phyloP scores from a whole-genome alignment of 2,113 vertebrate genomes.

The Anthoscopus minutus region DNA sequence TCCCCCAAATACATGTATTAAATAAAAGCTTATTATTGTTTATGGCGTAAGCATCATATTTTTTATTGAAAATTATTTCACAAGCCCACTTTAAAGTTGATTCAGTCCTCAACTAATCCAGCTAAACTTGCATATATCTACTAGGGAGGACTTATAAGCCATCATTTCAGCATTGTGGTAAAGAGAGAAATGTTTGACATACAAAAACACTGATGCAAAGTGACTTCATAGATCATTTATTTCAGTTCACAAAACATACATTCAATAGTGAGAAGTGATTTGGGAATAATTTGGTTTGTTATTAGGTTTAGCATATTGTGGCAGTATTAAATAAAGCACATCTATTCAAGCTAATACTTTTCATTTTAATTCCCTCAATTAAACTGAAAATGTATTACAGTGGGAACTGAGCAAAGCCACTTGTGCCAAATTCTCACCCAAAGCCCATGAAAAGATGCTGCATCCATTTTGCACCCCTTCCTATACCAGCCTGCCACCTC shows the following conservation, averaged over 20 bases:
- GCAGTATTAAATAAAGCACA: neutral
- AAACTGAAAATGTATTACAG: neutral
- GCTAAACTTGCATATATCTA: neutral
- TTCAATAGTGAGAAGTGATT: neutral
- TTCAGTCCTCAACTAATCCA: neutral
- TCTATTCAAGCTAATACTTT: neutral
- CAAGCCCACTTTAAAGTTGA: neutral
- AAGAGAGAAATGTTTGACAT: neutral
- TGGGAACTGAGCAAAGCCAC: neutral
- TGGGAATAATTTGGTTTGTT: conserved; percentile 1
- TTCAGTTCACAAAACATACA: neutral
- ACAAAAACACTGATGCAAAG: conserved; percentile 3
- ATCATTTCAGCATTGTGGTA: neutral
- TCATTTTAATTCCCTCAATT: neutral
- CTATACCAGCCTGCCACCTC: neutral
- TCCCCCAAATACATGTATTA: neutral
- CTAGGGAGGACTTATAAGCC: neutral
- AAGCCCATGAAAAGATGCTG: accelerated
- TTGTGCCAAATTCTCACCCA: neutral
- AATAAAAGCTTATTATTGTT: neutral
- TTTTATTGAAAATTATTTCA: neutral
- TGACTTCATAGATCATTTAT: neutral
- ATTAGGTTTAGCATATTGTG: neutral
- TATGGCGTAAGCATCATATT: neutral
- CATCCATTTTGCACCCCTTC: neutral